Evolutionary conservation across 2,113 vertebrate species (phyloP).

Genomic region (Aplodontia rufa): DNA sequence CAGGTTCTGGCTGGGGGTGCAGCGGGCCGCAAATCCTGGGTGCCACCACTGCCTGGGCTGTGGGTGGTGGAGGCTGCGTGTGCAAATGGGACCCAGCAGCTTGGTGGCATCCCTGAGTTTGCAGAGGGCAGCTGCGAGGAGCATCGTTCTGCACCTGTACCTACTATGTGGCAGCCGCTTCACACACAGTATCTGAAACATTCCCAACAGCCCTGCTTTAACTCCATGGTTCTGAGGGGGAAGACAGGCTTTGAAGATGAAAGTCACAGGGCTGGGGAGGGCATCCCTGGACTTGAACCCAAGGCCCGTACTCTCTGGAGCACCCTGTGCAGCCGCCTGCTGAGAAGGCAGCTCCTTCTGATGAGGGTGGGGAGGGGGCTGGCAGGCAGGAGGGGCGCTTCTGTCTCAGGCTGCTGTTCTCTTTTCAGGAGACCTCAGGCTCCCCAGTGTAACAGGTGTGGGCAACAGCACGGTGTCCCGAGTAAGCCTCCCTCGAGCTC

Average conservation of each 20-base stretch:
- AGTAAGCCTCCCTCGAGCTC: not conserved
- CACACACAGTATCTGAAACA: not conserved
- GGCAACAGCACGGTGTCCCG: not conserved
- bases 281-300: not conserved
- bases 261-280: not conserved
- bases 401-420: not conserved
- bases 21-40: not conserved
- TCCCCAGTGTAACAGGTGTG: not conserved
- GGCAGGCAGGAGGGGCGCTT: not conserved
- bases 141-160: not conserved
- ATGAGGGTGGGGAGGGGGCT: not conserved
- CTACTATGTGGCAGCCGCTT: not conserved
- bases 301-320: not conserved
- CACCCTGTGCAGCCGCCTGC: not conserved
- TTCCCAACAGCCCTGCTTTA: not conserved
- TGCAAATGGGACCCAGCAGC: fast-evolving
- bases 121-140: not conserved
- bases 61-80: not conserved
- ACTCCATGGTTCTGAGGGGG: not conserved
- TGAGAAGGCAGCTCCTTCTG: not conserved
- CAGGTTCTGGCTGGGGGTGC: too few species aligned
- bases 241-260: not conserved
- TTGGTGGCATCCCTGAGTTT: fast-evolving
- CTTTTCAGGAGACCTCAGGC: not conserved
- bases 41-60: not conserved